Evolutionary conservation across 2,113 vertebrate genomes (phyloP).

Genomic region (Lepus europaeus): DNA sequence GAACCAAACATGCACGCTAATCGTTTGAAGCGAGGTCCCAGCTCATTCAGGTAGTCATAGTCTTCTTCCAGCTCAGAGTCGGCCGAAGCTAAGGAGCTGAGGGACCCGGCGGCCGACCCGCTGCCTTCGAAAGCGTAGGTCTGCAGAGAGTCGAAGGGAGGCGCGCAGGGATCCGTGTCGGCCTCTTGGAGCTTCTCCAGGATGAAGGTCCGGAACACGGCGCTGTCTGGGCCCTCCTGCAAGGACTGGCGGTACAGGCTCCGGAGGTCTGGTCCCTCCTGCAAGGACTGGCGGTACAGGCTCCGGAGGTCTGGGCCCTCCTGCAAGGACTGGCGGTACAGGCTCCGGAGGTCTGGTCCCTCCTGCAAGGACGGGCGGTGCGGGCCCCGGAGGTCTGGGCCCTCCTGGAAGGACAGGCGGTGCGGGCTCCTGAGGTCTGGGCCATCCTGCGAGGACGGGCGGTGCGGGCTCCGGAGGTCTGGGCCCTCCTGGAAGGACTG

Average conservation of each 20-base stretch:
- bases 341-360: constrained; percentile 86
- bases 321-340: constrained; percentile 75
- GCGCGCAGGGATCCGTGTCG: constrained; percentile 89
- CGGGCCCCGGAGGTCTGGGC: too few relatives aligned
- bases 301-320: too few relatives aligned
- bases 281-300: too few relatives aligned
- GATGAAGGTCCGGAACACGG: constrained; percentile 94
- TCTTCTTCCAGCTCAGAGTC: constrained; percentile 79
- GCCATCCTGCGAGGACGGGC: too few relatives aligned
- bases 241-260: constrained; percentile 93
- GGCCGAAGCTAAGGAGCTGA: constrained; percentile 93
- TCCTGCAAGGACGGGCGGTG: too few relatives aligned
- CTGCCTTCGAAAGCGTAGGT: constrained; percentile 93
- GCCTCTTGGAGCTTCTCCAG: constrained; percentile 93
- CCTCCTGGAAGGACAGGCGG: neutral
- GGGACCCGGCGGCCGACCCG: constrained; percentile 92
- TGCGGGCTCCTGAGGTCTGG: constrained; percentile 89
- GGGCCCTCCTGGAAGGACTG: too few relatives aligned
- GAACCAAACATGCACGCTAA: constrained; percentile 88
- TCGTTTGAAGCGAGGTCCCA: constrained; percentile 86
- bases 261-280: constrained; percentile 78
- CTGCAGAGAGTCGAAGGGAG: constrained; percentile 93
- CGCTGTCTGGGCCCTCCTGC: constrained; percentile 92
- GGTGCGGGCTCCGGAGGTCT: too few relatives aligned
- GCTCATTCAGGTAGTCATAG: constrained; percentile 84